Percentiles rank a stretch among this genome's conserved stretches.
phyloP scores from a whole-genome alignment of 1,140 invertebrate species.

The Drosophila ambigua region DNA sequence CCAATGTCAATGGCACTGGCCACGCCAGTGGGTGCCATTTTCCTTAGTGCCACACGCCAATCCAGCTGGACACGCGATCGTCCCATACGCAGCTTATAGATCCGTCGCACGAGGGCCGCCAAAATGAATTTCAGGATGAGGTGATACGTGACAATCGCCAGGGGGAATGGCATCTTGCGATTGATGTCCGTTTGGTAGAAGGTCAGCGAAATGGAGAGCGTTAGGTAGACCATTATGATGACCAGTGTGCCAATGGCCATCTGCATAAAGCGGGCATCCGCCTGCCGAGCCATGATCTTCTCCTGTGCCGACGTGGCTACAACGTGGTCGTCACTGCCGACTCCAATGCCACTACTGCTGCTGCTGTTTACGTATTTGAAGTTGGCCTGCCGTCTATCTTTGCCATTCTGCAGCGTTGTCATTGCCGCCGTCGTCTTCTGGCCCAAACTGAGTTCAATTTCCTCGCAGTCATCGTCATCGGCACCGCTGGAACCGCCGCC shows the following conservation, averaged over 20 bases:
- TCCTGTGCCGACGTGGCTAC: constrained; percentile 49
- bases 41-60: constrained; percentile 86
- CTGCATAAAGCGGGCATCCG: constrained; percentile 69
- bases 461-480: constrained; percentile 61
- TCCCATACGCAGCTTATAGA: constrained; percentile 87
- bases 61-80: constrained; percentile 87
- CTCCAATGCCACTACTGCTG: constrained; percentile 3
- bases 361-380: constrained; percentile 57
- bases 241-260: constrained; percentile 75
- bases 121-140: constrained; percentile 93
- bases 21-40: constrained; percentile 91
- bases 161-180: constrained; percentile 88
- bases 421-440: constrained; percentile 30
- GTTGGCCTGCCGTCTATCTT: constrained; percentile 35
- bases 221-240: constrained; percentile 92
- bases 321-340: constrained; percentile 3
- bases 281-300: constrained; percentile 31
- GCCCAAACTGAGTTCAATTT: constrained; percentile 64
- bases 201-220: constrained; percentile 96
- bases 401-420: constrained; percentile 14
- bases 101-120: constrained; percentile 87
- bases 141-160: constrained; percentile 93
- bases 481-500: constrained; percentile 30
- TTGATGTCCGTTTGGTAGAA: constrained; percentile 98
- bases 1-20: constrained; percentile 98